Evolutionary conservation across 1,140 invertebrate genomes (phyloP).

Genomic region (Drosophila virilis): DNA sequence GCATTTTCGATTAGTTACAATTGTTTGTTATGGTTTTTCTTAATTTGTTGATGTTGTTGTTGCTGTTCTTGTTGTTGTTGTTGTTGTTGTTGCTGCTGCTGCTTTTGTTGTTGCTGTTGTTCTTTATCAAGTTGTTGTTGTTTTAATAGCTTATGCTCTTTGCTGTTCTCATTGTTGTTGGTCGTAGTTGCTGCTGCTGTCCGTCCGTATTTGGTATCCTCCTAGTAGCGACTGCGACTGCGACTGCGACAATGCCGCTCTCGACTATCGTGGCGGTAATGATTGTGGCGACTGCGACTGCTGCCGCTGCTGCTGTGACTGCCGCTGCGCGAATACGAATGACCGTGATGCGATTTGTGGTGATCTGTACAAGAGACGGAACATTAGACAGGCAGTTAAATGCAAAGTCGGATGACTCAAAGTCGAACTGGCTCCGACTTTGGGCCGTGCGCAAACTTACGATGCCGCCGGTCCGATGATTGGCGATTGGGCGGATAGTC

Average conservation of each 20-base stretch:
- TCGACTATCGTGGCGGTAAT: slow-evolving; percentile 72
- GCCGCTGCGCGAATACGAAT: slow-evolving; percentile 76
- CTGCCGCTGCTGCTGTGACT: slow-evolving; percentile 50
- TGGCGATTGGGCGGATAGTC: slow-evolving; percentile 71
- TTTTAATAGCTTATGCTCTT: slow-evolving; percentile 1
- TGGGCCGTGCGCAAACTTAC: slow-evolving; percentile 65
- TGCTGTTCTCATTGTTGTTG: slow-evolving; percentile 2
- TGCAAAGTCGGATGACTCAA: too few relatives aligned
- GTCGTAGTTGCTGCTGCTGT: slow-evolving; percentile 7
- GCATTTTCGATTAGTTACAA: slow-evolving; percentile 10
- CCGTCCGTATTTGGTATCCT: slow-evolving; percentile 40
- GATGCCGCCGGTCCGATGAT: slow-evolving; percentile 71
- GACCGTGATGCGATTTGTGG: slow-evolving; percentile 76
- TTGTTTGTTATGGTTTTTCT: slow-evolving; percentile 13
- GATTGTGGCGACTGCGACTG: slow-evolving; percentile 63
- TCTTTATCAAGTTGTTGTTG: neutral
- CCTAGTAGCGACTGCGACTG: slow-evolving; percentile 77
- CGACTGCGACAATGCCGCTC: slow-evolving; percentile 72
- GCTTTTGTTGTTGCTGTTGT: slow-evolving; percentile 7
- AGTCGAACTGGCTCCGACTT: neutral
- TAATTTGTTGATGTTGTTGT: neutral
- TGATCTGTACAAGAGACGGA: slow-evolving; percentile 54
- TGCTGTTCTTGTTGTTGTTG: slow-evolving; percentile 3
- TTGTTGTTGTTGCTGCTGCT: neutral
- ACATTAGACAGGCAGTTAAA: neutral